These are phyloP conservation scores for Philantomba maxwellii DNA, from an alignment of 2,113 vertebrate genomes.

Conservation along the genomic window DNA sequence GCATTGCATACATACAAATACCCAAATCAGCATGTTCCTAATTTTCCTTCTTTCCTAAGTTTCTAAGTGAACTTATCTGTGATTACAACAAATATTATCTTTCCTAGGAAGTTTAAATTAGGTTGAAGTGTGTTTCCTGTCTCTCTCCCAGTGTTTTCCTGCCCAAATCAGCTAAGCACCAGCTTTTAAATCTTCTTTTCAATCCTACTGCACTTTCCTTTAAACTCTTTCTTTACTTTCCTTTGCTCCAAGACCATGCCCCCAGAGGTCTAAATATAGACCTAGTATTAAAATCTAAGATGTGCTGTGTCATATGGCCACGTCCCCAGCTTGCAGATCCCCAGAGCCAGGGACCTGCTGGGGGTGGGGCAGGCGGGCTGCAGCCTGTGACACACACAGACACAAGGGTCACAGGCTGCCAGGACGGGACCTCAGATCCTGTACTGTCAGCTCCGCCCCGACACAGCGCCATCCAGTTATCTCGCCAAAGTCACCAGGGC, in stretches of 20 bases:
- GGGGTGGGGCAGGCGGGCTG: neutral
- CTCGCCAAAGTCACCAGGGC: neutral
- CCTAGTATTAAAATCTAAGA: neutral
- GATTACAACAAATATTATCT: fast-evolving
- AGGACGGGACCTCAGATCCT: neutral
- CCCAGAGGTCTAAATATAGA: neutral
- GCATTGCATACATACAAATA: neutral
- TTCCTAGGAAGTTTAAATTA: neutral
- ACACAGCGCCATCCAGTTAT: neutral
- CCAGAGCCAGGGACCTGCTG: neutral
- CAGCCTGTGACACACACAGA: neutral
- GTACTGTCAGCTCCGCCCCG: fast-evolving
- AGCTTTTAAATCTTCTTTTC: neutral
- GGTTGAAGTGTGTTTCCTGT: fast-evolving
- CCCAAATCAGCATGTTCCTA: fast-evolving
- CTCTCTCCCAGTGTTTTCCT: neutral
- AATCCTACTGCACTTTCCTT: neutral
- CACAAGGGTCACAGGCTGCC: neutral
- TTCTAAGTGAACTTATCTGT: neutral
- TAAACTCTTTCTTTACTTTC: neutral
- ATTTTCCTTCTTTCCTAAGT: neutral
- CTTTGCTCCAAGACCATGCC: neutral
- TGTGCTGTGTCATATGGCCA: neutral
- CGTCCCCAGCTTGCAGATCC: neutral
- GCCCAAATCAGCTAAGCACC: neutral